Evolutionary conservation across 1,140 invertebrate genomes (phyloP), one percentile per base, ranked within the genome.

Genomic region (Coptotermes formosanus): DNA sequence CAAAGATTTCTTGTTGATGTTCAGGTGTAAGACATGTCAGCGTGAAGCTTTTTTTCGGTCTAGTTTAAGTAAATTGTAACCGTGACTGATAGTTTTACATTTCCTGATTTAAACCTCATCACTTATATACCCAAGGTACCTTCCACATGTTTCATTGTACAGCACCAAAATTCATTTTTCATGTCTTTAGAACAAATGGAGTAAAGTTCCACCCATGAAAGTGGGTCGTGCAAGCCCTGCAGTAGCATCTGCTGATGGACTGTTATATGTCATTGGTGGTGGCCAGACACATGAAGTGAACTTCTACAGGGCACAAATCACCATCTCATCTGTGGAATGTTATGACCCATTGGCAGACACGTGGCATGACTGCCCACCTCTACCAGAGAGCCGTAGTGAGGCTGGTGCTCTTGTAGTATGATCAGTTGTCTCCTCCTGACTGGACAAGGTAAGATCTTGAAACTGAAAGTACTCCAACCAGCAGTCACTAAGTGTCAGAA

Each of bases 211-310:
- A 55, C 92, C 94, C 16, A 94, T 98, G 93, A 94, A 93, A 45
- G 93, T 95, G 45, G 94, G 94, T 85, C 92, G 97, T 88, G 96
- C 96, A 38, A 96, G 95, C 89, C 96, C 96, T 45, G 96, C 96
- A 83, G 96, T 97, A 64, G 95, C 96, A 48, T 96, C 97, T 81
- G 94, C 96, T 19, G 95, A 97, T 89, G 95, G 95, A 16, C 92
- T 94, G 83, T 92, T 98, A 3, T 97, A 97, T 89, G 95, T 97
- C 21, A 96, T 96, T 88, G 97, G 97, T 7, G 97, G 97, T n/a
- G 94, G 95, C 90, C 92, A 94, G 92, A 94, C 93, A 3, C 93
- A 93, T 88, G 94, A 96, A 90, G 94, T 95, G 23, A 94, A 96
- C 90, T 97, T 97, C 90, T 96, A 96, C 91, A 93, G 96, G 88